Base-by-base conservation (phyloP, 2,888 invertebrate genomes). In the Apotomis capreana region DNA sequence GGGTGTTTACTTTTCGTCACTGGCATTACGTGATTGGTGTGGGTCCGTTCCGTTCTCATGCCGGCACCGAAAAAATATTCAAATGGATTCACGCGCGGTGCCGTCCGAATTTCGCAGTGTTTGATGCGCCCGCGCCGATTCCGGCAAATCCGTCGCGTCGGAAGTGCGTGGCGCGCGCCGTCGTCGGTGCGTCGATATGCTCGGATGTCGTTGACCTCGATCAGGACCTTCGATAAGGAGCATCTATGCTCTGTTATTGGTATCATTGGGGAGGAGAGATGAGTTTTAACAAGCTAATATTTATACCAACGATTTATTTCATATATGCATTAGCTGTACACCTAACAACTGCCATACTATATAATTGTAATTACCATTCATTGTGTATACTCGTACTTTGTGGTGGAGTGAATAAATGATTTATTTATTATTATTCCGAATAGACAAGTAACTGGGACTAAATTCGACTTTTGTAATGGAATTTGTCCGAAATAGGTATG, bases 81-180 rank as follows among this genome's bases (percentile, higher is more conserved):
- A 92, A 93, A 92, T 93, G 84, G 86, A 91, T 92, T 91, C 92
- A 92, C 92, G 91, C 91, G 89, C 90, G 87, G 87, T 87, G 85
- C 87, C 85, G 90, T 89, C 92, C 92, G 91, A 93, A 93, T 89
- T 93, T 92, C 84, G 92, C 92, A 86, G 81, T 74, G 88, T 93
- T 93, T 93, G 93, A 92, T 89, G 92, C 90, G 91, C 90, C 92
- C 91, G 91, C 91, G 86, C 85, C 92, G 91, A 91, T 93, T 93
- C 93, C 91, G 92, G 92, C 92, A 92, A 93, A 92, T 93, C 92
- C 92, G 93, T 92, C 92, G 89, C 90, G 91, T 92, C 93, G 93
- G 93, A 93, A 92, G 92, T 92, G 87, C 85, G 90, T 88, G 87
- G 88, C 88, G 88, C 87, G 89, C 88, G 90, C 87, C 86, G 84